These are phyloP conservation scores for Seriola dumerili DNA, from an alignment of 2,113 vertebrate genomes.

Conservation along the genomic window DNA sequence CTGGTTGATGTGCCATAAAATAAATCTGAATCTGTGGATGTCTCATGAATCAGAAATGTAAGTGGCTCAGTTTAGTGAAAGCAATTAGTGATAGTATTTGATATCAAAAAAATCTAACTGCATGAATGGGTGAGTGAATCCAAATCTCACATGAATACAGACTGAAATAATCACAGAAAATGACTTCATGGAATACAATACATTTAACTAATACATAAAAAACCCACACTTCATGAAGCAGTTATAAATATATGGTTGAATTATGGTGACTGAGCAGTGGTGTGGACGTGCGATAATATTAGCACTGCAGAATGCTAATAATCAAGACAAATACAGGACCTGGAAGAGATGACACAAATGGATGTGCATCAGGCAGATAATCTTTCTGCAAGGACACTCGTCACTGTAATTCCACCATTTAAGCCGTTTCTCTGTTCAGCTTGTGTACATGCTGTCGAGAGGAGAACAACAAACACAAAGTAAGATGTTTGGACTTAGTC, in stretches of 20 bases:
- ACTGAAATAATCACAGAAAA: background rate
- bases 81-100: background rate
- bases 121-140: background rate
- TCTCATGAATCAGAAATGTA: background rate
- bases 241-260: background rate
- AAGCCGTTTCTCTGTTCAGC: background rate
- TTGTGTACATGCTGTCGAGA: constrained; percentile 1
- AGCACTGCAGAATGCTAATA: background rate
- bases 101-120: background rate
- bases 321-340: background rate
- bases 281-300: background rate
- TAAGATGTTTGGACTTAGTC: constrained; percentile 21
- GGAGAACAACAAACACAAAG: constrained; percentile 20
- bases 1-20: background rate
- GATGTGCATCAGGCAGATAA: background rate
- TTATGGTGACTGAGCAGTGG: background rate
- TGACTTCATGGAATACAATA: background rate
- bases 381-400: background rate
- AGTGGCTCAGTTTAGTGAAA: too few relatives aligned
- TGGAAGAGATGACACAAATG: background rate
- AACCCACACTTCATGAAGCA: background rate
- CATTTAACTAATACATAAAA: background rate
- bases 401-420: constrained; percentile 25
- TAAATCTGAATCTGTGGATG: background rate
- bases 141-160: background rate